A percentile compares a stretch with the other conserved stretches of the same genome.
These are phyloP conservation scores for Melanophora roralis DNA, from an alignment of 2,888 invertebrate species.

Conservation along the genomic window DNA sequence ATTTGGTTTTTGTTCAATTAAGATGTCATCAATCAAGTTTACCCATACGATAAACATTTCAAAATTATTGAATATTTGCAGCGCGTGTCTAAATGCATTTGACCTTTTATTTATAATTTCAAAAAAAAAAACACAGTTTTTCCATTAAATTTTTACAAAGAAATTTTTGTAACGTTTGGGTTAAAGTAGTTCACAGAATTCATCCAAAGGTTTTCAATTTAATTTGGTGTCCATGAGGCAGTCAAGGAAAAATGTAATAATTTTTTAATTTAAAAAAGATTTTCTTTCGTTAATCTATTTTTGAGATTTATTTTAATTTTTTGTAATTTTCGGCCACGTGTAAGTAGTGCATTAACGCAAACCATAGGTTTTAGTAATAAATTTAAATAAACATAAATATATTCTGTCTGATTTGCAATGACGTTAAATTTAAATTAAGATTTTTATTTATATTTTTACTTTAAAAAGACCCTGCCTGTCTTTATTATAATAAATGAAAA, in stretches of 20 bases:
- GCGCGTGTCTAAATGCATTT: not conserved
- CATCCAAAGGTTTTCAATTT: no score
- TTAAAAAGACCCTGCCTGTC: constrained; percentile 28
- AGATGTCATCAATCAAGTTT: constrained; percentile 40
- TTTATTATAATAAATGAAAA: constrained; percentile 26
- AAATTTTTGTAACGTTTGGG: not conserved
- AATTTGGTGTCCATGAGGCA: not conserved
- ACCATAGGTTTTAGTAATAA: not conserved
- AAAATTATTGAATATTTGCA: not conserved
- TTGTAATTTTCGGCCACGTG: constrained; percentile 11
- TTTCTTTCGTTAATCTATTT: no score
- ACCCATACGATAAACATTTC: not conserved
- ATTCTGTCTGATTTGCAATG: not conserved
- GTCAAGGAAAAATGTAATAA: not conserved
- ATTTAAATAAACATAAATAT: not conserved
- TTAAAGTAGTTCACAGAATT: no score
- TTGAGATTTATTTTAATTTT: not conserved
- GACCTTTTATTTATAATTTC: not conserved
- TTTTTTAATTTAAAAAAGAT: no score
- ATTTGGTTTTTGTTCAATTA: not conserved
- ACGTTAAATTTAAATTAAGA: not conserved
- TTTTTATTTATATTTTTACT: not conserved
- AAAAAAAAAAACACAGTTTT: not conserved
- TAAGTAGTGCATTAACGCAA: not conserved
- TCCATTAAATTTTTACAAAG: not conserved